Percentiles rank a stretch among this genome's conserved stretches.
Evolutionary conservation across 2,888 invertebrate species (phyloP).

Genomic region (Stenichneumon culpator): DNA sequence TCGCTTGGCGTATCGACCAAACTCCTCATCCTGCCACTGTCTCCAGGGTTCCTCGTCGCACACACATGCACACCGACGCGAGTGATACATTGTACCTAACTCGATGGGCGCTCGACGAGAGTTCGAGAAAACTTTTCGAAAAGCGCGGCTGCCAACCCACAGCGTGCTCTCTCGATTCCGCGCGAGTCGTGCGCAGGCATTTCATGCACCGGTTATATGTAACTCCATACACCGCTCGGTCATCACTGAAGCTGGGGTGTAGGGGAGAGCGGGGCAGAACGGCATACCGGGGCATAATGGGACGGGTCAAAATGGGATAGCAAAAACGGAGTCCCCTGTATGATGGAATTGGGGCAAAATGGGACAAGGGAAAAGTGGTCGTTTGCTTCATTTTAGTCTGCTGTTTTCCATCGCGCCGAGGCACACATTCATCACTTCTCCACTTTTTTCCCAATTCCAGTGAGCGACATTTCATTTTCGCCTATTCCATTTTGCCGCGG

Average conservation of each 20-base stretch:
- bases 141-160: not conserved
- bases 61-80: conserved; percentile 13
- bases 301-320: no score
- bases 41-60: conserved; percentile 7
- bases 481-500: no score
- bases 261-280: no score
- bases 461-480: no score
- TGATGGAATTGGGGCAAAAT: no score
- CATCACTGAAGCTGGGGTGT: conserved; percentile 2
- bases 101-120: not conserved
- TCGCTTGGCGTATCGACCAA: conserved; percentile 64
- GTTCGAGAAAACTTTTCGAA: conserved; percentile 18
- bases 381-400: no score
- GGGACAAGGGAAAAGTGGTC: no score
- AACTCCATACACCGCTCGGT: not conserved
- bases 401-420: no score
- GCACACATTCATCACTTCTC: no score
- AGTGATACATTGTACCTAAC: conserved; percentile 1
- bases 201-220: not conserved
- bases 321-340: no score
- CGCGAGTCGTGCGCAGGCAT: not conserved
- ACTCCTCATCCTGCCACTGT: conserved; percentile 53
- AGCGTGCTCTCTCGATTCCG: not conserved
- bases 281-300: no score
- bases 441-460: no score